Percentiles rank a stretch among this genome's conserved stretches.
Evolutionary conservation across 2,888 invertebrate species (phyloP).

Genomic region (Alitta virens): DNA sequence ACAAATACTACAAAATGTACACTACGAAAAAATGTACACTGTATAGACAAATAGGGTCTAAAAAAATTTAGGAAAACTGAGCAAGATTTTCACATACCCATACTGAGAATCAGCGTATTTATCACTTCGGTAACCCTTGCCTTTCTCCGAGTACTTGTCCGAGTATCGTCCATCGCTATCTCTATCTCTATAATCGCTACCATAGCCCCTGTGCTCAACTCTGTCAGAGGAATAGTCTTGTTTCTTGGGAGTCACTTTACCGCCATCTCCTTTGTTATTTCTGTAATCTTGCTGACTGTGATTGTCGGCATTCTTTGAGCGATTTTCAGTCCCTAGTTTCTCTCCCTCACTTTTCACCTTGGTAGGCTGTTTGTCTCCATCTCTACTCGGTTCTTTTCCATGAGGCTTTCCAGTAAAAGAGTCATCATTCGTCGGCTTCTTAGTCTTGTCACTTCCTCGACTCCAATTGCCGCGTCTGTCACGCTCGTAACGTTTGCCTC

Average conservation of each 20-base stretch:
- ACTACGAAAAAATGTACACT: no score
- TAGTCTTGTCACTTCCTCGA: background rate
- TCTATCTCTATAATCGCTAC: background rate
- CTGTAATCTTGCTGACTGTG: background rate
- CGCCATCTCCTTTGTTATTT: background rate
- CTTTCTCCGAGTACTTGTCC: background rate
- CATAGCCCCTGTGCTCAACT: background rate
- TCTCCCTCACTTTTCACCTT: background rate
- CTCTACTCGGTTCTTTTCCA: background rate
- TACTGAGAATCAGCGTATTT: no score
- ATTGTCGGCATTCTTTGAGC: background rate
- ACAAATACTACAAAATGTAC: no score
- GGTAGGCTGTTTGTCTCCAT: background rate
- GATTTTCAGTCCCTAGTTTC: background rate
- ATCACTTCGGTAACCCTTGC: background rate
- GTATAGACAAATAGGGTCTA: no score
- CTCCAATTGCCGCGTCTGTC: conserved; percentile 10
- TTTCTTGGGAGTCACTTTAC: background rate
- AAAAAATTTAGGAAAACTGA: no score
- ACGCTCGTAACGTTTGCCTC: conserved; percentile 14
- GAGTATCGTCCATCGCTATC: background rate
- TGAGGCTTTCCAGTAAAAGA: background rate
- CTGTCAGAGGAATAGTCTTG: background rate
- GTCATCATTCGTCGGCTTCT: background rate
- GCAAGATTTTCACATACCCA: no score